phyloP scores from a whole-genome alignment of 2,113 vertebrate species.

The Physeter macrocephalus region DNA sequence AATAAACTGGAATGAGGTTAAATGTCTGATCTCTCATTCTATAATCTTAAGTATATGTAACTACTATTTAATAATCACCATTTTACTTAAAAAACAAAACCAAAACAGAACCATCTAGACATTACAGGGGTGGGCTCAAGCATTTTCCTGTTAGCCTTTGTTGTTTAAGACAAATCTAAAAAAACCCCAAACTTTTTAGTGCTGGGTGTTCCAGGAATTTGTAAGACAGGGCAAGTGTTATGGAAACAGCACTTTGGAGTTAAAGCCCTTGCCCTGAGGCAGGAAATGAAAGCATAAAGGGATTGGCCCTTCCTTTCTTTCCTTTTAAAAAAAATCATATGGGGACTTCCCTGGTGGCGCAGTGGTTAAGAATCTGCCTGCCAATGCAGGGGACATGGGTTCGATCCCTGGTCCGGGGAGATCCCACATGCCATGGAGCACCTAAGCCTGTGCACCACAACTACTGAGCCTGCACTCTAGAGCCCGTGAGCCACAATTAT shows the following conservation, averaged over 20 bases:
- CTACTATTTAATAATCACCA: neutral
- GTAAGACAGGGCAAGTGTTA: neutral
- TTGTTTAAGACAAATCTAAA: constrained; percentile 1
- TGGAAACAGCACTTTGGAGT: constrained; percentile 5
- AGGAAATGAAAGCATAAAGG: constrained; percentile 27
- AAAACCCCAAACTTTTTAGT: neutral
- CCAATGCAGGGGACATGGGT: no score
- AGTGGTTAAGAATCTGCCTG: no score
- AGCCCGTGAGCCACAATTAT: no score
- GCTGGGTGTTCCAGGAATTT: neutral
- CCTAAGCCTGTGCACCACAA: no score
- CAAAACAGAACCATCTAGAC: neutral
- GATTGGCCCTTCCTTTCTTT: neutral
- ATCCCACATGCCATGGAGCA: no score
- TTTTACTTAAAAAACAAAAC: neutral
- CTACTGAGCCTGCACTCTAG: no score
- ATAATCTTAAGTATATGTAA: constrained; percentile 5
- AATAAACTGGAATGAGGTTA: neutral
- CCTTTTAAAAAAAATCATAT: neutral
- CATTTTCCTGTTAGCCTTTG: neutral
- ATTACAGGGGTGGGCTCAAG: neutral
- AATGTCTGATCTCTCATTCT: neutral
- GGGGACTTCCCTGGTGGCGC: no score
- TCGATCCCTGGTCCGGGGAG: no score
- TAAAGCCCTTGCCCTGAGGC: neutral